phyloP scores from a whole-genome alignment of 1,140 invertebrate genomes.

The Zaprionus gabonicus region DNA sequence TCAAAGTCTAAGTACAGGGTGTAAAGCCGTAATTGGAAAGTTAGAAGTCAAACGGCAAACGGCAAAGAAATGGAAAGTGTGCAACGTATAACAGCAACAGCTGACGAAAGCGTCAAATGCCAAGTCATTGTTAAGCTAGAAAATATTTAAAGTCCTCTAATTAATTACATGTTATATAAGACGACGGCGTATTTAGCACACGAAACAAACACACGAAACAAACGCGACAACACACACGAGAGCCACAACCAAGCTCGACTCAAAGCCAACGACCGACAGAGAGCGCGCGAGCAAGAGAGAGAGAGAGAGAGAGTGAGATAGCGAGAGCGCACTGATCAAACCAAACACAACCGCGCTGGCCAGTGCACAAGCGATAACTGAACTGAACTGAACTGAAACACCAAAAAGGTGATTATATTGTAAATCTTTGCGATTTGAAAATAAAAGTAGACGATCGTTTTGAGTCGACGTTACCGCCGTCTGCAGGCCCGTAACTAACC shows the following conservation, averaged over 20 bases:
- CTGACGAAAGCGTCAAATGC: slow-evolving; percentile 43
- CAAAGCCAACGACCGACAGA: slow-evolving; percentile 50
- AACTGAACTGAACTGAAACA: slow-evolving; percentile 52
- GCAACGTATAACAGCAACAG: slow-evolving; percentile 14
- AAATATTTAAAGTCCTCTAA: slow-evolving; percentile 56
- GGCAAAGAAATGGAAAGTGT: slow-evolving; percentile 60
- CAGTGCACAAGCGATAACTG: slow-evolving; percentile 72
- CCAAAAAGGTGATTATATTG: slow-evolving; percentile 73
- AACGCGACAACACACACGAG: slow-evolving; percentile 14
- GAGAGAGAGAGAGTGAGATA: slow-evolving; percentile 35
- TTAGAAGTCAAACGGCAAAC: slow-evolving; percentile 1
- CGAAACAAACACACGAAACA: slow-evolving; percentile 8
- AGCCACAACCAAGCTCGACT: slow-evolving; percentile 29
- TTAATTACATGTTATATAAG: slow-evolving; percentile 80
- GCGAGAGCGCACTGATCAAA: slow-evolving; percentile 26
- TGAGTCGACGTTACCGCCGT: slow-evolving; percentile 10
- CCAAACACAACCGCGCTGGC: slow-evolving; percentile 63
- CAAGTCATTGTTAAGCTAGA: slow-evolving; percentile 57
- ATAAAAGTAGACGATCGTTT: slow-evolving; percentile 62
- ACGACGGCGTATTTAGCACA: slow-evolving; percentile 43
- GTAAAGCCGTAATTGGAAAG: slow-evolving; percentile 2
- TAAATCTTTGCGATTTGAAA: slow-evolving; percentile 72
- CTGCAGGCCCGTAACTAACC: too few relatives aligned
- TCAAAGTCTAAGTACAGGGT: slow-evolving; percentile 5
- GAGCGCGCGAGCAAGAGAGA: slow-evolving; percentile 33